Evolutionary conservation across 2,113 vertebrate genomes (phyloP).

Genomic region (Istiophorus platypterus): DNA sequence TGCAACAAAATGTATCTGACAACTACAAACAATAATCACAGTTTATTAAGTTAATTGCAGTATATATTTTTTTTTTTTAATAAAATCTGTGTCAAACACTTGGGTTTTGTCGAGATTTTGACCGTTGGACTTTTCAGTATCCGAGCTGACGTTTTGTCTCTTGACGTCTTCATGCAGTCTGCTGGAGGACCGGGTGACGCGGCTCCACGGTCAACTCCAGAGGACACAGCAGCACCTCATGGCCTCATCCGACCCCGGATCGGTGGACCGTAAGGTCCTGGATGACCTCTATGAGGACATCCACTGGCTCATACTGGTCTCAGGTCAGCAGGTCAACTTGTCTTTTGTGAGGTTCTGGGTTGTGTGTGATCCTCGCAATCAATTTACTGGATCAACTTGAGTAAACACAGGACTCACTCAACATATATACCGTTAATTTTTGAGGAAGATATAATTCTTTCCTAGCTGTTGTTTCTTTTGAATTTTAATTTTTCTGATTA

Average conservation of each 20-base stretch:
- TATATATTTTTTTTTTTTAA: background rate
- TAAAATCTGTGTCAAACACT: background rate
- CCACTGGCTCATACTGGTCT: constrained; percentile 99
- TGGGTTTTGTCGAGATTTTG: background rate
- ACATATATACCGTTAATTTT: background rate
- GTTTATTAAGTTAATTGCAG: background rate
- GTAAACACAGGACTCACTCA: background rate
- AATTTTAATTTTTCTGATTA: background rate
- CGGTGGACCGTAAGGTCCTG: constrained; percentile 91
- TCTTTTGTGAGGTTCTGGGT: no score
- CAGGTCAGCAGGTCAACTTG: constrained; percentile 87
- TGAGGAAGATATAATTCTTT: background rate
- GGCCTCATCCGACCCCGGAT: constrained; percentile 88
- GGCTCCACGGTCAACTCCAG: constrained; percentile 95
- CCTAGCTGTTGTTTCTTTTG: background rate
- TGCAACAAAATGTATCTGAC: no score
- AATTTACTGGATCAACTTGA: background rate
- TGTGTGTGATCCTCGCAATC: no score
- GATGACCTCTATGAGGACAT: constrained; percentile 99
- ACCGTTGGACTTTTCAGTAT: background rate
- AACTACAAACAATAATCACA: background rate
- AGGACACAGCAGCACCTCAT: constrained; percentile 96
- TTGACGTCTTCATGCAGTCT: constrained; percentile 82
- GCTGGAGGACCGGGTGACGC: constrained; percentile 95
- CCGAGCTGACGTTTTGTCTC: background rate